Conservation (phyloP, 2,797 vertebrate genomes). For the Holocentrus rufus region DNA sequence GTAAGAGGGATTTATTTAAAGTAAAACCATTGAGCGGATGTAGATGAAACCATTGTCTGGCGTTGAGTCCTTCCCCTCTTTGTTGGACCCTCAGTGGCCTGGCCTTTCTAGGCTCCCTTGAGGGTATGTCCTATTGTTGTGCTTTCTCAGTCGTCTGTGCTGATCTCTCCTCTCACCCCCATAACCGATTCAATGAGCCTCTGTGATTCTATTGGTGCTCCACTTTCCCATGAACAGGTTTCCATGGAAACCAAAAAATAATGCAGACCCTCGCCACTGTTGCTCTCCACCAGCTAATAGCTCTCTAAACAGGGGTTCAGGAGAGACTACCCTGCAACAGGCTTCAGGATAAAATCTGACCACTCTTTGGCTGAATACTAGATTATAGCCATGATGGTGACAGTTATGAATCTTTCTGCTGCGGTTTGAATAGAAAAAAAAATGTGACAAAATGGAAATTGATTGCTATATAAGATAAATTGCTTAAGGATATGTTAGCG, state of each 20-base stretch:
- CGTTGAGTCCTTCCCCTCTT: conserved; percentile 50
- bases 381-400: conserved; percentile 45
- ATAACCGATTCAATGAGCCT: conserved; percentile 72
- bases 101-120: conserved; percentile 73
- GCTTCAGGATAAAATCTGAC: conserved; percentile 61
- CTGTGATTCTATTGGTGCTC: conserved; percentile 75
- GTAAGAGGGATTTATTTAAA: conserved; percentile 58
- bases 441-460: conserved; percentile 34
- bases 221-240: conserved; percentile 76
- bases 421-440: conserved; percentile 24
- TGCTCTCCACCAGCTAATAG: conserved; percentile 74
- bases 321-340: conserved; percentile 65
- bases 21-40: conserved; percentile 65
- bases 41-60: conserved; percentile 71
- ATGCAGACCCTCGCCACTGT: conserved; percentile 73
- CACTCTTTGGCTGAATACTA: conserved; percentile 31
- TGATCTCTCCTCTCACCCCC: conserved; percentile 67
- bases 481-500: conserved; percentile 37
- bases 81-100: conserved; percentile 66
- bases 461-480: conserved; percentile 34
- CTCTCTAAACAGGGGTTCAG: conserved; percentile 71
- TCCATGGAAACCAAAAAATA: conserved; percentile 81
- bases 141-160: conserved; percentile 70
- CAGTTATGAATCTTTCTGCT: conserved; percentile 38
- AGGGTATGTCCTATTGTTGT: conserved; percentile 76